Base-by-base conservation (phyloP, 2,888 invertebrate species). In the Melipona bicolor region DNA sequence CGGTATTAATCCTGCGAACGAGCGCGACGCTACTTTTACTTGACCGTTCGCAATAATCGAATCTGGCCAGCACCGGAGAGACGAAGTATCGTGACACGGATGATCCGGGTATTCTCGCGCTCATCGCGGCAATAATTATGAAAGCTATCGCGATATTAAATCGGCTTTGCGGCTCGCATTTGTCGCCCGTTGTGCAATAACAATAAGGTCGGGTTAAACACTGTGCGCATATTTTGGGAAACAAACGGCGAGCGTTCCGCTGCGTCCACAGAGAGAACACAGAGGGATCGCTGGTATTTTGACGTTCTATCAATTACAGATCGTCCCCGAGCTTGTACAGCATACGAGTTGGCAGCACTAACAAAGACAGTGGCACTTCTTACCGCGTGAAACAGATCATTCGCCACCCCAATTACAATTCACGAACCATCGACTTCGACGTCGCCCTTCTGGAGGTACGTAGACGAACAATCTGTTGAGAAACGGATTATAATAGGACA, bases 321-420 rank as follows among this genome's bases (percentile, higher is more conserved):
- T 61, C 4, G 27, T 9, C 4, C 9, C 9, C 61, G 4, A 61
- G 9, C 4, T 24, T 1, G 27, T 61, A 61, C 4, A 27, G 4
- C 0, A 4, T 61, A 3, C 65, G 54, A 4, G 90, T 84, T 21
- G 91, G 90, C 19, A 90, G 27, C 73, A 85, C 4, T 21, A 9
- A 82, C 62, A 84, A 67, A 27, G 43, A 80, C 27, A 54, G 50
- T 4, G 90, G 87, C 19, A 77, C 54, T 4, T 32, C 27, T 59
- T 88, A 89, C 72, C 1, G 13, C 2, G 52, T 92, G 5, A 85
- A 84, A 56, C 76, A 68, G 2, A 65, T 91, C 6, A 76, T 91
- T 59, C 50, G 84, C 52, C 94, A 94, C 79, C 91, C 92, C 43
- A 82, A 88, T 15, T 94, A 92, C 89, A 80, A 89, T n/a, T 4